phyloP scores from a whole-genome alignment of 2,113 vertebrate species.

The Heliornis fulica region DNA sequence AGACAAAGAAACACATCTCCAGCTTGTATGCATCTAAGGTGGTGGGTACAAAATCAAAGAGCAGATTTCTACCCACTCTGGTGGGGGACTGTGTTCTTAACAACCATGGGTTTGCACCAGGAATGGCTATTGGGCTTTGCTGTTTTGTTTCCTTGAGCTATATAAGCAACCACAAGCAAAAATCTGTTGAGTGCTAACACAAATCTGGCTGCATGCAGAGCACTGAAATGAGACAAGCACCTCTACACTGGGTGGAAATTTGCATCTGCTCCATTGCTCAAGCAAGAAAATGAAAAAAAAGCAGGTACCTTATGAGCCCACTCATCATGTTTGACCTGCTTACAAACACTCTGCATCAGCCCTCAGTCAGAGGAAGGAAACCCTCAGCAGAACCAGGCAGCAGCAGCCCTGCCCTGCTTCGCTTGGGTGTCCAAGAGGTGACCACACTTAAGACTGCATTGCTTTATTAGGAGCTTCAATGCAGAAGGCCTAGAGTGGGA shows the following conservation, averaged over 20 bases:
- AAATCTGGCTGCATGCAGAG: neutral
- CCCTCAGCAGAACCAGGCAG: neutral
- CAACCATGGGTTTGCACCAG: neutral
- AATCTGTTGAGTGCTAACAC: neutral
- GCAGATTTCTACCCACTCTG: neutral
- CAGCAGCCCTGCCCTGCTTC: neutral
- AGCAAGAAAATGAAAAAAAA: neutral
- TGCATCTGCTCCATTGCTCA: neutral
- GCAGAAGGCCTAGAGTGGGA: neutral
- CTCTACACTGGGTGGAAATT: neutral
- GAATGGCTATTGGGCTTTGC: neutral
- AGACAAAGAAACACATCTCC: neutral
- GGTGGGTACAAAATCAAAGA: neutral
- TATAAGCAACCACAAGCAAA: neutral
- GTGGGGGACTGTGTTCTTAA: neutral
- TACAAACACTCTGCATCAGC: neutral
- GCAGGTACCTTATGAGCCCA: accelerated
- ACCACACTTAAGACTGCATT: accelerated
- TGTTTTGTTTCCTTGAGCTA: neutral
- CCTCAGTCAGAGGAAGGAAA: neutral
- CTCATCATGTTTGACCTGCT: accelerated
- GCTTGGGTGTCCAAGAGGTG: neutral
- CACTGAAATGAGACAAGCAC: neutral
- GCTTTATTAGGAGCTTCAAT: neutral
- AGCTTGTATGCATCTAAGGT: neutral